Evolutionary conservation across 2,888 invertebrate species (phyloP).

Genomic region (Andricus quercusramuli): DNA sequence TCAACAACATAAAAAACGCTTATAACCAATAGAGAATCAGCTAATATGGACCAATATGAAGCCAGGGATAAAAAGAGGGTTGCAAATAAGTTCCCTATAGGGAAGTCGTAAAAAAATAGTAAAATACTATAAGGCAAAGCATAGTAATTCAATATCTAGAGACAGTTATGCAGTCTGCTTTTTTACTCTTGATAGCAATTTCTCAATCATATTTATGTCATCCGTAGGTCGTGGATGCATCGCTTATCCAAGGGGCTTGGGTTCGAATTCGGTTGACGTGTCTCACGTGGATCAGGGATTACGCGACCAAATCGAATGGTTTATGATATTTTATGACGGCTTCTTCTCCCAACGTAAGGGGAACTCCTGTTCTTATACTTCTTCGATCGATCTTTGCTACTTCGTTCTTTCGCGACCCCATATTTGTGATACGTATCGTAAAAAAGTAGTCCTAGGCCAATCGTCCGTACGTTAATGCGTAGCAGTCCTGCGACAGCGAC

Average conservation of each 20-base stretch:
- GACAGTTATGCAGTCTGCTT: constrained; percentile 20
- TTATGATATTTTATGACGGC: constrained; percentile 64
- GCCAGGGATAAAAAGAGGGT: background rate
- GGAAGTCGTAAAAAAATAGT: constrained; percentile 48
- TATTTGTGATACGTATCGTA: constrained; percentile 31
- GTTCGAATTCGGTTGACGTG: constrained; percentile 49
- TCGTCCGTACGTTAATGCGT: constrained; percentile 36
- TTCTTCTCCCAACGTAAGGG: constrained; percentile 49
- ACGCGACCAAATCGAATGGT: constrained; percentile 73
- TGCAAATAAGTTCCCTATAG: constrained; percentile 40
- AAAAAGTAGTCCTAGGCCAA: constrained; percentile 41
- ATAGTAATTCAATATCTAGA: constrained; percentile 2
- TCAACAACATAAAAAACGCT: background rate
- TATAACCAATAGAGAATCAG: background rate
- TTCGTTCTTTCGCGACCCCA: constrained; percentile 1
- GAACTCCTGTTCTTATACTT: constrained; percentile 2
- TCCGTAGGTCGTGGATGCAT: constrained; percentile 60
- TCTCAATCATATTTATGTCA: constrained; percentile 77
- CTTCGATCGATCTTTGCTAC: constrained; percentile 25
- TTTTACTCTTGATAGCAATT: constrained; percentile 43
- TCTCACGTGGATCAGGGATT: constrained; percentile 71
- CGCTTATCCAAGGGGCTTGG: constrained; percentile 57
- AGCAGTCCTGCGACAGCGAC: constrained; percentile 33
- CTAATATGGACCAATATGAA: background rate
- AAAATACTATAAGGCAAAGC: constrained; percentile 16